phyloP scores from a whole-genome alignment of 2,888 invertebrate genomes.

The Meliscaeva auricollis region DNA sequence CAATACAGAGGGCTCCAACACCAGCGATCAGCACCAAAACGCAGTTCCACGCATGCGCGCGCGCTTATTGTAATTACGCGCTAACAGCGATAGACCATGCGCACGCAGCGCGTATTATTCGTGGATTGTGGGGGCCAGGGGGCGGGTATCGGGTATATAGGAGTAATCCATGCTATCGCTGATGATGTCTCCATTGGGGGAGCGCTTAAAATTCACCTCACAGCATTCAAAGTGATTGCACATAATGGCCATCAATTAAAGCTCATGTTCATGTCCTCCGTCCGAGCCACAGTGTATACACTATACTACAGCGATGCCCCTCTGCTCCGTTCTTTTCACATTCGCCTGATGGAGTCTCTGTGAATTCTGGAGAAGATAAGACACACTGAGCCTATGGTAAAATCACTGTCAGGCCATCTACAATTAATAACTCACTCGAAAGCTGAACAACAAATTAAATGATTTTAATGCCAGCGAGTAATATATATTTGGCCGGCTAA shows the following conservation, averaged over 20 bases:
- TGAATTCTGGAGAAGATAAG: slow-evolving; percentile 58
- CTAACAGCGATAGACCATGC: slow-evolving; percentile 74
- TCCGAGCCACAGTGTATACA: slow-evolving; percentile 38
- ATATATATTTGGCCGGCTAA: slow-evolving; percentile 72
- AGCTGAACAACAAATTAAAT: slow-evolving; percentile 76
- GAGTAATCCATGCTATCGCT: slow-evolving; percentile 49
- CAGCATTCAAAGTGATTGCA: slow-evolving; percentile 77
- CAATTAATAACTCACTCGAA: slow-evolving; percentile 76
- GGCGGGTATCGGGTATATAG: slow-evolving; percentile 1
- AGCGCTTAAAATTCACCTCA: slow-evolving; percentile 76
- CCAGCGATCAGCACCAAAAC: slow-evolving; percentile 58
- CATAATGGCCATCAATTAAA: slow-evolving; percentile 76
- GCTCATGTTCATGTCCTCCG: slow-evolving; percentile 76
- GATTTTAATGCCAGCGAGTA: slow-evolving; percentile 74
- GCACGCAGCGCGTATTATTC: slow-evolving; percentile 45
- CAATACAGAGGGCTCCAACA: slow-evolving; percentile 31
- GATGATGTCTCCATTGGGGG: slow-evolving; percentile 76
- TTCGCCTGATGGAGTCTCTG: neutral
- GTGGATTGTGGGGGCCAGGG: slow-evolving; percentile 8
- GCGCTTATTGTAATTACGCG: slow-evolving; percentile 76
- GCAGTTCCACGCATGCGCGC: slow-evolving; percentile 75
- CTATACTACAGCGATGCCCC: slow-evolving; percentile 29
- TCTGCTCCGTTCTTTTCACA: slow-evolving; percentile 24
- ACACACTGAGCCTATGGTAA: slow-evolving; percentile 73
- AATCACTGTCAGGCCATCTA: slow-evolving; percentile 73